Percentiles rank a stretch among this genome's conserved stretches.
Evolutionary conservation across 1,140 invertebrate species (phyloP).

Genomic region (Chironomus tepperi): DNA sequence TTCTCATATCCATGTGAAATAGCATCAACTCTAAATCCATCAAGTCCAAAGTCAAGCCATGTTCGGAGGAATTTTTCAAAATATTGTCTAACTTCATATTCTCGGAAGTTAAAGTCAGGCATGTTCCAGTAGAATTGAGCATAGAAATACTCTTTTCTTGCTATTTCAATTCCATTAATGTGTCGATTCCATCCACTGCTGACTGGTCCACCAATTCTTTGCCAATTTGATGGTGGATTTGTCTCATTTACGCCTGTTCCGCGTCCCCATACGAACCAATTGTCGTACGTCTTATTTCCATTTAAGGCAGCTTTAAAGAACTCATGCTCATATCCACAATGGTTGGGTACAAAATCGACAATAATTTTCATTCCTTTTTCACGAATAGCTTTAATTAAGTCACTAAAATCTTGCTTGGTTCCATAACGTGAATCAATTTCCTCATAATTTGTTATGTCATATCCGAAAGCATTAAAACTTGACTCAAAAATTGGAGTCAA

Average conservation of each 20-base stretch:
- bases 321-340: neutral
- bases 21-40: conserved; percentile 48
- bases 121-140: neutral
- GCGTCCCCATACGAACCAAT: conserved; percentile 7
- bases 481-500: neutral
- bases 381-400: neutral
- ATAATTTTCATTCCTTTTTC: conserved; percentile 17
- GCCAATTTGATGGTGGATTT: conserved; percentile 52
- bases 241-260: conserved; percentile 26
- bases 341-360: conserved; percentile 20
- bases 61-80: neutral
- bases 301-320: neutral
- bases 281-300: neutral
- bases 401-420: neutral
- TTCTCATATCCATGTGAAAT: conserved; percentile 46
- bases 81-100: neutral
- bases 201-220: neutral
- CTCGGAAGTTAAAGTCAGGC: neutral
- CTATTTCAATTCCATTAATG: neutral
- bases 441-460: conserved; percentile 19
- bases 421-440: neutral
- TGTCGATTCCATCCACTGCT: neutral
- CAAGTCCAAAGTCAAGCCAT: neutral
- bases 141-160: neutral
- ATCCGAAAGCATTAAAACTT: neutral